These are phyloP conservation scores for Spisula solida DNA, from an alignment of 2,888 invertebrate genomes.

Conservation along the genomic window DNA sequence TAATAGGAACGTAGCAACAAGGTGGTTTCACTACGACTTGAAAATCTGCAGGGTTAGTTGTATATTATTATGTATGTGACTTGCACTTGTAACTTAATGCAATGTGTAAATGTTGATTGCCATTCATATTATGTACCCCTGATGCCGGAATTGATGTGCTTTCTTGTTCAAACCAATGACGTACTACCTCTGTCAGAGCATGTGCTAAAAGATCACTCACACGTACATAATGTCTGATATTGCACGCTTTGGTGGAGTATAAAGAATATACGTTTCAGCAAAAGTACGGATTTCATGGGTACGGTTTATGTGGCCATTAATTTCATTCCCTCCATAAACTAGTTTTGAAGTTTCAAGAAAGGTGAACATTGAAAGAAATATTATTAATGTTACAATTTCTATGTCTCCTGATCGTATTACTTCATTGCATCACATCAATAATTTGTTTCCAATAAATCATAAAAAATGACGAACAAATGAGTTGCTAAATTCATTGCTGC, in stretches of 20 bases:
- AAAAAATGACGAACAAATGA: background rate
- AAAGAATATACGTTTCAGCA: background rate
- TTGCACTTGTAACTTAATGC: too few relatives aligned
- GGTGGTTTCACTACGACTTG: too few relatives aligned
- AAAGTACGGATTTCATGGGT: background rate
- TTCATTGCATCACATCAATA: background rate
- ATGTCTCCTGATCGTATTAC: background rate
- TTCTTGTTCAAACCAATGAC: too few relatives aligned
- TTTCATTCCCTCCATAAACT: background rate
- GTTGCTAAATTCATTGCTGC: background rate
- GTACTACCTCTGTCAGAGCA: too few relatives aligned
- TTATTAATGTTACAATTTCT: background rate
- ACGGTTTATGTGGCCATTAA: background rate
- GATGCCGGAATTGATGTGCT: too few relatives aligned
- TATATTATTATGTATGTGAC: too few relatives aligned
- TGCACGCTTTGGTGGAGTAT: background rate
- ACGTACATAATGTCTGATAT: background rate
- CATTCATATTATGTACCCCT: too few relatives aligned
- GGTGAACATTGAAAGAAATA: background rate
- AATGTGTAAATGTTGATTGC: too few relatives aligned
- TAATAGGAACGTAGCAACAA: too few relatives aligned
- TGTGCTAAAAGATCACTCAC: too few relatives aligned
- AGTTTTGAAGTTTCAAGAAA: background rate
- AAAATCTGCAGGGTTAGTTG: too few relatives aligned
- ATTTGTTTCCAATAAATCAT: background rate